Evolutionary conservation across 2,113 vertebrate species (phyloP).

Genomic region (Plecturocebus donacophilus): DNA sequence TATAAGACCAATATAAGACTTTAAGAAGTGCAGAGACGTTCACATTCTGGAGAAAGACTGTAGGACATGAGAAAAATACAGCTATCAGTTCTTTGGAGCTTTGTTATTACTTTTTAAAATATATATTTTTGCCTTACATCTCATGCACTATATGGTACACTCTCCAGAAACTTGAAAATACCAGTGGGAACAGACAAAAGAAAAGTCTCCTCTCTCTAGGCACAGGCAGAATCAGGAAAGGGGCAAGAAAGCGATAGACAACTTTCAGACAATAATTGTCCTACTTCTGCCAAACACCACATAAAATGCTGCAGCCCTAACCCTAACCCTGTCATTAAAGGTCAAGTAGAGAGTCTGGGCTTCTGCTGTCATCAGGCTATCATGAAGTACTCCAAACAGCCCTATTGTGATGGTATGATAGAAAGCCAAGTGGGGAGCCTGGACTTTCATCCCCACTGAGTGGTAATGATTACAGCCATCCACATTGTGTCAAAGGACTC

Average conservation of each 20-base stretch:
- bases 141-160: background rate
- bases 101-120: background rate
- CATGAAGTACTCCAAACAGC: background rate
- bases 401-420: background rate
- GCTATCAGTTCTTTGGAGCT: background rate
- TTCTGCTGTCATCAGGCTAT: background rate
- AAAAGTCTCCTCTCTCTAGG: background rate
- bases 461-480: background rate
- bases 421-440: background rate
- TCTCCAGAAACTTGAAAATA: background rate
- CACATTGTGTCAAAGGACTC: background rate
- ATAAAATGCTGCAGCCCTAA: background rate
- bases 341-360: background rate
- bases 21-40: accelerated
- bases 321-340: background rate
- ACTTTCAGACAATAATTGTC: background rate
- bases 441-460: background rate
- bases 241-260: background rate
- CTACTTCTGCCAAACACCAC: background rate
- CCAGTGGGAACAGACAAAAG: background rate
- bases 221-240: background rate
- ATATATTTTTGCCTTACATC: background rate
- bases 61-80: accelerated
- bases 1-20: background rate
- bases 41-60: background rate